Evolutionary conservation across 2,797 vertebrate species (phyloP).

Genomic region (Luscinia megarhynchos): DNA sequence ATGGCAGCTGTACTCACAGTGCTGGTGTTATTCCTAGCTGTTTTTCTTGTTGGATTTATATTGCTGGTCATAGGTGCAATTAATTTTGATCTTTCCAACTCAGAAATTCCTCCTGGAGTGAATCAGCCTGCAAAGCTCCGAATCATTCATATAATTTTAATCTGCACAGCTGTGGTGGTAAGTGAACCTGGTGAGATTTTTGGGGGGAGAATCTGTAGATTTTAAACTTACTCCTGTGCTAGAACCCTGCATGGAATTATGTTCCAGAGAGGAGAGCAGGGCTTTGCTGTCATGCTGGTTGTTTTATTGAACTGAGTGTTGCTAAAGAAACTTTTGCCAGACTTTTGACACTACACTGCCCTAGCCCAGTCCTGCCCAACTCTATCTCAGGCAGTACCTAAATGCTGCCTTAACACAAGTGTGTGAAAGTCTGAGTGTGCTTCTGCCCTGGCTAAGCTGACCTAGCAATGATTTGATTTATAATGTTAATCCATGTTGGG

Average conservation of each 20-base stretch:
- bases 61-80: slow-evolving; percentile 81
- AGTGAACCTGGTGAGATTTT: slow-evolving; percentile 57
- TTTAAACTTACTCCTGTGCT: not conserved
- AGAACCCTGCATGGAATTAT: not conserved
- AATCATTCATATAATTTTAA: slow-evolving; percentile 72
- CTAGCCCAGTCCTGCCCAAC: not conserved
- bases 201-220: not conserved
- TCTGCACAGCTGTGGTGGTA: slow-evolving; percentile 81
- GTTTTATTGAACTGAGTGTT: not conserved
- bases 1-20: slow-evolving; percentile 74
- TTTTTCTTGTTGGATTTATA: slow-evolving; percentile 35
- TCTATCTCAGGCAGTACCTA: not conserved
- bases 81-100: slow-evolving; percentile 83
- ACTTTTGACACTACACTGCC: not conserved
- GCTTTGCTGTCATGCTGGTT: not conserved
- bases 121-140: slow-evolving; percentile 77
- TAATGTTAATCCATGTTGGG: not conserved
- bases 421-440: not conserved
- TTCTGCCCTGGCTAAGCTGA: not conserved
- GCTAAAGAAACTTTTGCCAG: not conserved
- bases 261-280: not conserved
- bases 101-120: slow-evolving; percentile 82
- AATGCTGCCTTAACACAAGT: not conserved
- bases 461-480: not conserved
- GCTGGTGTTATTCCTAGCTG: slow-evolving; percentile 66